Evolutionary conservation across 2,888 invertebrate genomes (phyloP).

Genomic region (Molorchus minor): DNA sequence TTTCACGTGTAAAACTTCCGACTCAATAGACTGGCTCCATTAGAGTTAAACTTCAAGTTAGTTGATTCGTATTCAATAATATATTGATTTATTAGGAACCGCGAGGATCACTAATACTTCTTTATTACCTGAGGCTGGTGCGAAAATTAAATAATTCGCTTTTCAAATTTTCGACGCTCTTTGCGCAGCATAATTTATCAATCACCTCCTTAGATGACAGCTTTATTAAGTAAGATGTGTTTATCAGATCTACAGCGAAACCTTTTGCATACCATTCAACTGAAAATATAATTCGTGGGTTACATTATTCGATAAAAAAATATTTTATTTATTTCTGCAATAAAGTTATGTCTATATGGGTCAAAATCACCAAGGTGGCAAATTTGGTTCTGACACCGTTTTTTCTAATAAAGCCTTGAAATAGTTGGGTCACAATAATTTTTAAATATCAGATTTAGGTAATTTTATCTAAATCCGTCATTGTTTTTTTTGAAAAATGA

Average conservation of each 20-base stretch:
- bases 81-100: not conserved
- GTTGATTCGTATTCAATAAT: constrained; percentile 4
- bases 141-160: not conserved
- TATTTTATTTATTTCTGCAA: too few species aligned
- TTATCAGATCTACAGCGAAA: not conserved
- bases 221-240: not conserved
- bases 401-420: too few species aligned
- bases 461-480: too few species aligned
- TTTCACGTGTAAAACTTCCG: constrained; percentile 34
- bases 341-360: too few species aligned
- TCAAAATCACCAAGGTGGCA: too few species aligned
- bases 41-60: constrained; percentile 16
- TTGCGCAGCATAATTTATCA: not conserved
- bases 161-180: not conserved
- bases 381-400: too few species aligned
- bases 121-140: not conserved
- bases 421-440: too few species aligned
- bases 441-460: too few species aligned
- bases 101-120: not conserved
- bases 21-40: constrained; percentile 25
- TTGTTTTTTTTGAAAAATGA: too few species aligned
- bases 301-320: too few species aligned
- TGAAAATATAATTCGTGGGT: too few species aligned
- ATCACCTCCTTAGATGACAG: not conserved
- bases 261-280: too few species aligned